Evolutionary conservation across 2,888 invertebrate species (phyloP).

Genomic region (Cantharis flavilabris): DNA sequence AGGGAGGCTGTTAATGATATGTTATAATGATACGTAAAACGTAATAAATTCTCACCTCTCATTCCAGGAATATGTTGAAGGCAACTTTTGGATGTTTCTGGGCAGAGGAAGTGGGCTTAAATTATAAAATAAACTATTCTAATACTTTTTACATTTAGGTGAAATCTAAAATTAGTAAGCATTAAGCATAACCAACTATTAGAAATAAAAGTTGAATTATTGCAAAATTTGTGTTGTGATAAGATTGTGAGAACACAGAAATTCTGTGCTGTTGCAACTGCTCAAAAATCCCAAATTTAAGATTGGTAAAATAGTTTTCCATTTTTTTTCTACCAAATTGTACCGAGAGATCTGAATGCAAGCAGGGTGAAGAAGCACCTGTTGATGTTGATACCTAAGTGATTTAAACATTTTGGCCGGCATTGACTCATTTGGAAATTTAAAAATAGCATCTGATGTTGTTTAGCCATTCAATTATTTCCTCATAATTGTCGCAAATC

Average conservation of each 20-base stretch:
- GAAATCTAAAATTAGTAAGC: background rate
- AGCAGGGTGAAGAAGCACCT: too few relatives aligned
- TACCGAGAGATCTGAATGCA: too few relatives aligned
- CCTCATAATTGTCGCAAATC: background rate
- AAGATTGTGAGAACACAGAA: background rate
- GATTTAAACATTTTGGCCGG: too few relatives aligned
- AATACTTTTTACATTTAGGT: background rate
- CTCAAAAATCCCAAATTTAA: too few relatives aligned
- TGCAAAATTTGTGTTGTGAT: background rate
- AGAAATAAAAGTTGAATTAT: background rate
- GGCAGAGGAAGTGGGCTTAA: conserved; percentile 23
- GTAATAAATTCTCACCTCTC: conserved; percentile 18
- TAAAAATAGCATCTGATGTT: background rate
- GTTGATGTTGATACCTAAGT: too few relatives aligned
- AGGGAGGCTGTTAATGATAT: background rate
- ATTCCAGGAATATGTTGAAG: conserved; percentile 22
- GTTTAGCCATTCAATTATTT: background rate
- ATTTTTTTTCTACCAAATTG: too few relatives aligned
- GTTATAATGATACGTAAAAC: background rate
- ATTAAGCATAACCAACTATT: background rate
- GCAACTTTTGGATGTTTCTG: conserved; percentile 25
- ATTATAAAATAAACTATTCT: conserved; percentile 22
- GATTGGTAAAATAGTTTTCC: too few relatives aligned
- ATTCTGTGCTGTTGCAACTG: background rate
- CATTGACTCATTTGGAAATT: background rate